phyloP scores from a whole-genome alignment of 1,140 invertebrate species.

The Gonatopus flavifemur region DNA sequence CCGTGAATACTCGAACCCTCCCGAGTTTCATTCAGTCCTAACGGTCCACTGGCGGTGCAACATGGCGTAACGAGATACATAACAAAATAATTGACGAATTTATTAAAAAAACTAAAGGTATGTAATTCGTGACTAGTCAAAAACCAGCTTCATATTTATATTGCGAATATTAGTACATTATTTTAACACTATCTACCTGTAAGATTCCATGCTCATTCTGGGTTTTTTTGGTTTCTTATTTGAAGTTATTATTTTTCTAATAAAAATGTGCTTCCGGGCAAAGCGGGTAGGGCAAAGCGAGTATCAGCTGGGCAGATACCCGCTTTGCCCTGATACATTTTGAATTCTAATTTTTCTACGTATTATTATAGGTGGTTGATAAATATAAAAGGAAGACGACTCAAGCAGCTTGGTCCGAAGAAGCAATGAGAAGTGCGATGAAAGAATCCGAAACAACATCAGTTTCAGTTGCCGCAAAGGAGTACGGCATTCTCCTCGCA shows the following conservation, averaged over 20 bases:
- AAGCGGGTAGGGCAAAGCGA: too few species aligned
- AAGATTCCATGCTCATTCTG: constrained; percentile 1
- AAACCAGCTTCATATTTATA: too few species aligned
- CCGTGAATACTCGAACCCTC: constrained; percentile 1
- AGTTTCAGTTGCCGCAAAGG: constrained; percentile 1
- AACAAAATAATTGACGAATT: not conserved
- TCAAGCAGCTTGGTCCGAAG: constrained; percentile 5
- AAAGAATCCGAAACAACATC: constrained; percentile 1
- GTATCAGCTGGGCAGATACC: constrained; percentile 1
- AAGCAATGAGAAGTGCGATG: constrained; percentile 3
- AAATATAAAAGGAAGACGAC: constrained; percentile 9
- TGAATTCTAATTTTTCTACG: constrained; percentile 3
- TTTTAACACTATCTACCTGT: constrained; percentile 1
- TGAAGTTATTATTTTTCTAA: not conserved
- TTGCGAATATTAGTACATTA: not conserved
- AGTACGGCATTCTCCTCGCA: not conserved
- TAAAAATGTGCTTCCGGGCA: not conserved
- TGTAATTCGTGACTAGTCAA: too few species aligned
- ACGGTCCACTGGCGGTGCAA: not conserved
- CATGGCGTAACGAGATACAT: not conserved
- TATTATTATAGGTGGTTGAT: constrained; percentile 2
- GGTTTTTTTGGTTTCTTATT: constrained; percentile 1
- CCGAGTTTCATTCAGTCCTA: constrained; percentile 1
- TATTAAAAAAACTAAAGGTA: constrained; percentile 1
- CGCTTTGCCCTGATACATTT: constrained; percentile 1